Evolutionary conservation across 2,888 invertebrate species (phyloP), one percentile per base, ranked within the genome.

Genomic region (Notodonta ziczac): DNA sequence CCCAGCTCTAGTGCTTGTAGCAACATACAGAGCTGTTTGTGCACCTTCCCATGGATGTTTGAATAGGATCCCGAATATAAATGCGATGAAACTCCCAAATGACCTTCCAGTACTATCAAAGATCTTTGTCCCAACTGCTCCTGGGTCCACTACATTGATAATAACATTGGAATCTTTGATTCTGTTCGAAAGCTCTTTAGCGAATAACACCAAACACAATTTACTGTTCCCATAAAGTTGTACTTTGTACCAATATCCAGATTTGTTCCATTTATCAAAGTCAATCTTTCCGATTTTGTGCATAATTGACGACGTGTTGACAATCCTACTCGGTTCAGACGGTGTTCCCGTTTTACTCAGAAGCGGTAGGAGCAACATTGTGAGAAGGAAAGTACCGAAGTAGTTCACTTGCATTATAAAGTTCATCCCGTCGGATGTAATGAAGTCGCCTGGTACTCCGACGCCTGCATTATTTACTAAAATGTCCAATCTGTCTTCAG

Each of bases 381-480:
- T 98, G 57, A 99, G 91, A 42, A 99, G 93, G 85, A 98, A 99
- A 10, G 98, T 97, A 0, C 99, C 99, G 84, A 97, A 98, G 80
- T 98, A 97, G 86, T 99, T 99, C 4, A 98, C 98, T 57, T 97
- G 98, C 96, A 98, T 97, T 10, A 97, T 97, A 67, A 96, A 91
- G 83, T 98, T 98, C 66, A 98, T 88, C 1, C 97, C 97, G 80
- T 98, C 98, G 75, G 96, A 95, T 24, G 97, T 97, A 59, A 94
- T 90, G 13, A 77, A 80, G 57, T 90, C 95, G 9, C 88, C 90
- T 62, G 96, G 95, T 0, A 94, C 91, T 56, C 97, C 95, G 0
- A 97, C 96, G 4, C 98, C 98, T 0, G 98, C 98, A 81, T 98
- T 98, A 84, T 98, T 98, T 53, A 98, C 94, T n/a, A 98, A 88